Conservation (phyloP, 2,888 invertebrate species). For the Aelia acuminata region DNA sequence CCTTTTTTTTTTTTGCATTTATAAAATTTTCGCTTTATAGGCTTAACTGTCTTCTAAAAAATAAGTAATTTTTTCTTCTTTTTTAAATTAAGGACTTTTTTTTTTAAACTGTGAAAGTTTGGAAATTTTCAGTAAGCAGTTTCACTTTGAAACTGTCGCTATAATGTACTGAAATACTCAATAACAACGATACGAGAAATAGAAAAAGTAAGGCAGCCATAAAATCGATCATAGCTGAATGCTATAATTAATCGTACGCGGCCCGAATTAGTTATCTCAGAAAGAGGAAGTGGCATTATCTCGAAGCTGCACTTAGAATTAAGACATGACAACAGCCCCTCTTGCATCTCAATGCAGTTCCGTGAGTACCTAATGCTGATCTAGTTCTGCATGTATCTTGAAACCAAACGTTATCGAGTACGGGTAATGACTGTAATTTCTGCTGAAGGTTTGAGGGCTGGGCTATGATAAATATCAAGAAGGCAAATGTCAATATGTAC, state of each 20-base stretch:
- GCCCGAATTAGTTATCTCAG: neutral
- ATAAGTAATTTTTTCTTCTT: too few species aligned
- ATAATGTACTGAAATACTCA: too few species aligned
- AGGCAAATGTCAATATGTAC: neutral
- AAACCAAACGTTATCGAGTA: neutral
- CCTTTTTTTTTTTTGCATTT: too few species aligned
- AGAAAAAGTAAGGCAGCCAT: neutral
- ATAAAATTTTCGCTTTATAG: too few species aligned
- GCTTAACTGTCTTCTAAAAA: too few species aligned
- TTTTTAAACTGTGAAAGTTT: too few species aligned
- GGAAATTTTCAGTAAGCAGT: too few species aligned
- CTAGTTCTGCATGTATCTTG: neutral
- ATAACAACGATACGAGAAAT: too few species aligned
- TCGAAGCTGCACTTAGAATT: neutral
- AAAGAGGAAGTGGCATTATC: neutral
- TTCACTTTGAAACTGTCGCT: too few species aligned
- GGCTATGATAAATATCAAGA: neutral
- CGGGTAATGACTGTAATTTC: neutral
- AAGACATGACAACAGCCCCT: neutral
- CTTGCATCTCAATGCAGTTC: constrained; percentile 2
- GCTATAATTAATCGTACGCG: neutral
- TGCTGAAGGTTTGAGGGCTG: neutral
- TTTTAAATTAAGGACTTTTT: too few species aligned
- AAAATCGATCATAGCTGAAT: neutral
- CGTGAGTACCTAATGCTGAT: neutral